Conservation (phyloP, 2,797 vertebrate species). For the Falco concolor region DNA sequence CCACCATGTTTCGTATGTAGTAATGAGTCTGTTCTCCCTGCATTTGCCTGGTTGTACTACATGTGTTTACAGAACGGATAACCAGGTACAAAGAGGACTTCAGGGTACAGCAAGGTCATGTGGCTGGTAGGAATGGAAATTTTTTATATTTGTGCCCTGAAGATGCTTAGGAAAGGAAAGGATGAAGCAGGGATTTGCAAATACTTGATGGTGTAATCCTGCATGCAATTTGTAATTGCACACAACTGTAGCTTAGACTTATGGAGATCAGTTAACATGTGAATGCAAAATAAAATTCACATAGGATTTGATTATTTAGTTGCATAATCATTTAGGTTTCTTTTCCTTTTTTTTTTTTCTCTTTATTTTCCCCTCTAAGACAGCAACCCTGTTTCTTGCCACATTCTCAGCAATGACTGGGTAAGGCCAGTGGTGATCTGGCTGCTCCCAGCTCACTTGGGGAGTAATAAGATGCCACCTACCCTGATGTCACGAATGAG, state of each 20-base stretch:
- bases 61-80: neutral
- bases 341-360: too few species aligned
- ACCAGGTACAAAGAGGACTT: neutral
- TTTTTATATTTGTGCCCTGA: neutral
- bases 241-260: neutral
- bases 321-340: neutral
- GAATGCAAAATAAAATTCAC: neutral
- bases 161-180: neutral
- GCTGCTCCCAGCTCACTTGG: neutral
- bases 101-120: neutral
- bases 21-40: neutral
- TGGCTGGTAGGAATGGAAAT: neutral
- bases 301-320: neutral
- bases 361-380: neutral
- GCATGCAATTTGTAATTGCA: neutral
- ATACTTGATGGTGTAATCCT: neutral
- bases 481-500: constrained; percentile 94
- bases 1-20: neutral
- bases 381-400: neutral
- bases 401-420: neutral
- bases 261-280: neutral
- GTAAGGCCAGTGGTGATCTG: neutral
- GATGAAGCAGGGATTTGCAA: neutral
- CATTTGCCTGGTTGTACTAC: neutral
- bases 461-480: neutral